Percentiles rank a stretch among this genome's conserved stretches.
Evolutionary conservation across 2,797 vertebrate species (phyloP).

Genomic region (Sebastes trivittatus): DNA sequence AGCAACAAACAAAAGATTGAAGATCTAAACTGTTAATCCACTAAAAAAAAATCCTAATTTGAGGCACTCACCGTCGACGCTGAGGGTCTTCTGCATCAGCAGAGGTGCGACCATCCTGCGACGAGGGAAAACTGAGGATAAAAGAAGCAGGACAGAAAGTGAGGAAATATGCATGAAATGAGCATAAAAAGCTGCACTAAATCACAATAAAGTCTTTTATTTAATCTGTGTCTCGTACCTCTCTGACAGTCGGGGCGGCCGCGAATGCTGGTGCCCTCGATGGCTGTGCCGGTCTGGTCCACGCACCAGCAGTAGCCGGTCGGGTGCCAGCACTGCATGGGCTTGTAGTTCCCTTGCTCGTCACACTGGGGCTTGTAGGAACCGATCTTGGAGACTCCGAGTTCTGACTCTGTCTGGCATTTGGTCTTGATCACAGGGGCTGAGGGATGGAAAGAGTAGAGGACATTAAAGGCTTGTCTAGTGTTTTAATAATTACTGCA

Average conservation of each 20-base stretch:
- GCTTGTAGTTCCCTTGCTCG: slow-evolving; percentile 85
- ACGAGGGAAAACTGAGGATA: background rate
- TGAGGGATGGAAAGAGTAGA: slow-evolving; percentile 14
- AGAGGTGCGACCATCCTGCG: slow-evolving; percentile 16
- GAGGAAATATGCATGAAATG: background rate
- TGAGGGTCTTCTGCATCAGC: slow-evolving; percentile 45
- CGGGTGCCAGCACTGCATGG: slow-evolving; percentile 88
- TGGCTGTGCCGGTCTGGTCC: slow-evolving; percentile 83
- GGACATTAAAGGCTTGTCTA: background rate
- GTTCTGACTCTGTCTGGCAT: slow-evolving; percentile 81
- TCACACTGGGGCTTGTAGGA: slow-evolving; percentile 87
- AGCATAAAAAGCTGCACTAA: background rate
- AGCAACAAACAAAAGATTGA: background rate
- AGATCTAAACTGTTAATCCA: background rate
- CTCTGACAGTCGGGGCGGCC: slow-evolving; percentile 54
- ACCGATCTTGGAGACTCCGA: slow-evolving; percentile 66
- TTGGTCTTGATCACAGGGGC: slow-evolving; percentile 68
- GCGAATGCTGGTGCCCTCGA: slow-evolving; percentile 81
- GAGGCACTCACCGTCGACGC: slow-evolving; percentile 26
- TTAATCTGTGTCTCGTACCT: slow-evolving; percentile 36
- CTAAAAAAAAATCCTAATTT: background rate
- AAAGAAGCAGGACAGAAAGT: background rate
- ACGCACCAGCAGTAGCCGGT: slow-evolving; percentile 94
- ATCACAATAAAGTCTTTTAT: background rate
- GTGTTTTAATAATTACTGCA: background rate